phyloP scores from a whole-genome alignment of 2,888 invertebrate species.

The Trissolcus brochymenae region DNA sequence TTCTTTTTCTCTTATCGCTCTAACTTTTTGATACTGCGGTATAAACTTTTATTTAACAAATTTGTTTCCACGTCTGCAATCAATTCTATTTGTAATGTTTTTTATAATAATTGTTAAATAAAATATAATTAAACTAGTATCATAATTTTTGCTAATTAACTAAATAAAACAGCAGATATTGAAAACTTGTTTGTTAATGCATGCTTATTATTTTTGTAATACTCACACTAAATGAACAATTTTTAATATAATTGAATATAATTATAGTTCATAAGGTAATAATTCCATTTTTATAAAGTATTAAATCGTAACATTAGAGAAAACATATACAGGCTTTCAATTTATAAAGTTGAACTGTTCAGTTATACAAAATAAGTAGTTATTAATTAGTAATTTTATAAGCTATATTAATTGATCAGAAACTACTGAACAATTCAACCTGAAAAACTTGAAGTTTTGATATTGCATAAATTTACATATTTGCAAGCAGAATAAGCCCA shows the following conservation, averaged over 20 bases:
- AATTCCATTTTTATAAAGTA: not conserved
- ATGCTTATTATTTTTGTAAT: constrained; percentile 52
- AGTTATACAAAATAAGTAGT: not conserved
- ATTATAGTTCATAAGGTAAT: no score
- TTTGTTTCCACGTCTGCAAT: constrained; percentile 28
- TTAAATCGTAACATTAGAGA: not conserved
- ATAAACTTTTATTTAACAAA: constrained; percentile 42
- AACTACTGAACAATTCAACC: no score
- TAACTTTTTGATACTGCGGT: constrained; percentile 53
- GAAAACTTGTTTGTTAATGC: constrained; percentile 49
- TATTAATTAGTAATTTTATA: not conserved
- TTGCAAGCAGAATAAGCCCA: no score
- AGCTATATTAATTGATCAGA: not conserved
- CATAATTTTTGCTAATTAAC: no score
- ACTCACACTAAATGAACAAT: constrained; percentile 40
- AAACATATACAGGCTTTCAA: constrained; percentile 75
- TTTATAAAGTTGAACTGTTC: constrained; percentile 10
- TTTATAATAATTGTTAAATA: not conserved
- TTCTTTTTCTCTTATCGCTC: constrained; percentile 51
- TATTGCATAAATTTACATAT: no score
- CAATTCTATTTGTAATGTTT: not conserved
- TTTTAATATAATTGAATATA: constrained; percentile 21
- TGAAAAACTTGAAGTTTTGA: no score
- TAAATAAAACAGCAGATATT: constrained; percentile 12
- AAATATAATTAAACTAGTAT: not conserved